Evolutionary conservation across 2,888 invertebrate species (phyloP).

Genomic region (Drosophila rellima): DNA sequence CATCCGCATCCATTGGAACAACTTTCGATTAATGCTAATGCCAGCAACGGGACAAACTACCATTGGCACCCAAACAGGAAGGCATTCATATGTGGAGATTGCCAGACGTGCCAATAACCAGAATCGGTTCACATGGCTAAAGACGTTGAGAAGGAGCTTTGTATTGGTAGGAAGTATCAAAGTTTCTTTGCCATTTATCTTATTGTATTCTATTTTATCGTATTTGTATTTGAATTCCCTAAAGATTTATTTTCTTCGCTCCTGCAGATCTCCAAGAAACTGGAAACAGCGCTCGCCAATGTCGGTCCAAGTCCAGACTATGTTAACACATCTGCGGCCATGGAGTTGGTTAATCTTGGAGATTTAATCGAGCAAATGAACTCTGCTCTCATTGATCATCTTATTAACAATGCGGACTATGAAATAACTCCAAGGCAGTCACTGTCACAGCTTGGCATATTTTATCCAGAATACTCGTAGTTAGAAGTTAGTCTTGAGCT

Average conservation of each 20-base stretch:
- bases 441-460: background rate
- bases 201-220: too few relatives aligned
- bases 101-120: background rate
- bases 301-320: conserved; percentile 24
- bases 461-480: background rate
- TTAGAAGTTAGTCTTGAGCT: conserved; percentile 7
- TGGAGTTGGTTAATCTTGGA: conserved; percentile 49
- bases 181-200: too few relatives aligned
- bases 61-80: background rate
- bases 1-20: conserved; percentile 9
- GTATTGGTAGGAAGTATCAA: conserved; percentile 18
- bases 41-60: background rate
- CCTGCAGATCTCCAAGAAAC: conserved; percentile 37
- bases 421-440: background rate
- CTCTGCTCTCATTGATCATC: conserved; percentile 39
- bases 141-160: background rate
- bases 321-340: conserved; percentile 39
- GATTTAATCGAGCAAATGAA: conserved; percentile 40
- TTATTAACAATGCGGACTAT: conserved; percentile 29
- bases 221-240: background rate
- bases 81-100: background rate
- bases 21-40: background rate
- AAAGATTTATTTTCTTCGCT: background rate
- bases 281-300: conserved; percentile 35
- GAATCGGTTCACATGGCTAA: background rate